A percentile compares a stretch with the other conserved stretches of the same genome.
These are phyloP conservation scores for Oppia nitens DNA, from an alignment of 1,140 invertebrate species.

Conservation along the genomic window DNA sequence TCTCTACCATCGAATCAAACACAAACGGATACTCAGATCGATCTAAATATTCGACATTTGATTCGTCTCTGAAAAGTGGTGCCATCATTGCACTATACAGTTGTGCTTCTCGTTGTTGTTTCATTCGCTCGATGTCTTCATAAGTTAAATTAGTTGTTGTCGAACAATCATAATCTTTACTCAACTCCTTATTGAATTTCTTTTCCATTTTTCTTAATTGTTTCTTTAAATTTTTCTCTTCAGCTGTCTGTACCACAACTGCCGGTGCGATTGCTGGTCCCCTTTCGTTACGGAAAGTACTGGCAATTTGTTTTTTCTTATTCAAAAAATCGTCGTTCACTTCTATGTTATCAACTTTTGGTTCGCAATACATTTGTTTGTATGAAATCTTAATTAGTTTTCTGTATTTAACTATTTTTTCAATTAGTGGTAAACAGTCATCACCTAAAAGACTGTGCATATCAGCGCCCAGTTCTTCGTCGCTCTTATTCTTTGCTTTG, in stretches of 20 bases:
- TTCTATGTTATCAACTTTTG: background rate
- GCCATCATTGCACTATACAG: constrained; percentile 24
- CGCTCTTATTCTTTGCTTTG: background rate
- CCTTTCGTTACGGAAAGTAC: background rate
- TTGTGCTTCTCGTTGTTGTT: constrained; percentile 1
- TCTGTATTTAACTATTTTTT: constrained; percentile 9
- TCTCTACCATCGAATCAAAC: constrained; percentile 52
- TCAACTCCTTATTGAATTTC: constrained; percentile 13
- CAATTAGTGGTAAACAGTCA: background rate
- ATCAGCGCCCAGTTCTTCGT: constrained; percentile 26
- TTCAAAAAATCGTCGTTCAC: background rate
- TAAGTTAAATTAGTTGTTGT: background rate
- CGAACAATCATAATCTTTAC: background rate
- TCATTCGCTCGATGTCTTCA: constrained; percentile 2
- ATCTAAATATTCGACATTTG: constrained; percentile 25
- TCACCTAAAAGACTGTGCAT: constrained; percentile 12
- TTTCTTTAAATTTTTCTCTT: constrained; percentile 18
- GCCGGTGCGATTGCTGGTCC: background rate
- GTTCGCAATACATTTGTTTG: background rate
- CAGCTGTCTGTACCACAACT: constrained; percentile 13
- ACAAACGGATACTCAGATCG: constrained; percentile 61
- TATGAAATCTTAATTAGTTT: background rate
- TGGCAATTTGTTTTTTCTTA: background rate
- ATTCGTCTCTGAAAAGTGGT: constrained; percentile 26
- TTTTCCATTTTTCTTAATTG: constrained; percentile 17